Evolutionary conservation across 2,797 vertebrate genomes (phyloP).

Genomic region (Rhinella marina): DNA sequence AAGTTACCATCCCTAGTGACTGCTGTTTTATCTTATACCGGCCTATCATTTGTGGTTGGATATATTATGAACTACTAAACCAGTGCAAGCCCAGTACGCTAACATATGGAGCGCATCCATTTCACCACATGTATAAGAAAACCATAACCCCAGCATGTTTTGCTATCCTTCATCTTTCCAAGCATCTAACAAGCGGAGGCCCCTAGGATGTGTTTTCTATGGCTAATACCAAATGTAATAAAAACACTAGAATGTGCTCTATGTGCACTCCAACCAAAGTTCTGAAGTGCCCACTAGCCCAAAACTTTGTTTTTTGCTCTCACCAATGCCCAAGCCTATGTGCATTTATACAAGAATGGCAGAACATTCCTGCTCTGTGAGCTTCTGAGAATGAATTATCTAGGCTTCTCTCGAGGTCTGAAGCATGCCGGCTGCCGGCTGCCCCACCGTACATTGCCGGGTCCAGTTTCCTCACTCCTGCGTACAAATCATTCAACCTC

Average conservation of each 20-base stretch:
- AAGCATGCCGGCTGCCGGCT: neutral
- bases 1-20: no score
- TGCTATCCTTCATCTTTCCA: neutral
- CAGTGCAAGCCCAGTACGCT: no score
- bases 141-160: neutral
- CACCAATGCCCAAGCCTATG: constrained; percentile 17
- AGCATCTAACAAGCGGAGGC: neutral
- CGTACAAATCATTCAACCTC: constrained; percentile 32
- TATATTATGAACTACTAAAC: no score
- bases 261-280: neutral
- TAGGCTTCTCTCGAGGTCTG: neutral
- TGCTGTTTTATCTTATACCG: no score
- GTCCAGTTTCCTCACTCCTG: neutral
- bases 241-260: neutral
- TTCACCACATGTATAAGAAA: neutral
- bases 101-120: no score
- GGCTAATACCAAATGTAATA: constrained; percentile 9
- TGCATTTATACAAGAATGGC: constrained; percentile 15
- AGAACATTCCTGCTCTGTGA: constrained; percentile 12
- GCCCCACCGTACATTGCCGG: neutral
- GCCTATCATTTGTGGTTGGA: no score
- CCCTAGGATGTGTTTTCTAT: constrained; percentile 30
- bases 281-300: constrained; percentile 23
- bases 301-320: constrained; percentile 37
- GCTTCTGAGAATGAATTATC: neutral